Evolutionary conservation across 2,797 vertebrate genomes (phyloP).

Genomic region (Phylloscopus collybita): DNA sequence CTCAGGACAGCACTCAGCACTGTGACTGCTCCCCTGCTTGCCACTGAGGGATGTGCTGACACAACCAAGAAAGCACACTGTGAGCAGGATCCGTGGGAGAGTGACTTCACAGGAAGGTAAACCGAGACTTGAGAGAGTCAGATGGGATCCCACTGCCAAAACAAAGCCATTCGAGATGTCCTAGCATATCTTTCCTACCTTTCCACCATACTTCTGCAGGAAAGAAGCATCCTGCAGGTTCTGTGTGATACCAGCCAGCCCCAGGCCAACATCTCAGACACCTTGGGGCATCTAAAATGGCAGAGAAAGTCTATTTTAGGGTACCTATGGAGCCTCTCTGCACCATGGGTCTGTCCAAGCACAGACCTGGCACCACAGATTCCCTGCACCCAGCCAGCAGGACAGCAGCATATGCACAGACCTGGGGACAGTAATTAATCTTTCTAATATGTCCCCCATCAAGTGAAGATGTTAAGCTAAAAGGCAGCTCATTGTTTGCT

Average conservation of each 20-base stretch:
- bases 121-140: neutral
- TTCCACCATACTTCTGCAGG: neutral
- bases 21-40: neutral
- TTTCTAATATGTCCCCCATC: neutral
- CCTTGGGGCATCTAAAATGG: neutral
- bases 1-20: neutral
- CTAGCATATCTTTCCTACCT: neutral
- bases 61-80: neutral
- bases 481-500: constrained; percentile 24
- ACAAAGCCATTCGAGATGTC: neutral
- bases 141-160: neutral
- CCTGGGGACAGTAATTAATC: neutral
- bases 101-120: neutral
- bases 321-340: neutral
- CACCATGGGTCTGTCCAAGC: fast-evolving
- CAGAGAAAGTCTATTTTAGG: neutral
- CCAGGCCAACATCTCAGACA: fast-evolving
- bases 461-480: constrained; percentile 12
- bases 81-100: neutral
- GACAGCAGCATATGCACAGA: neutral
- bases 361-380: neutral
- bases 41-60: neutral
- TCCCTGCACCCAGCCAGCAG: neutral
- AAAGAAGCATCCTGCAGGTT: neutral
- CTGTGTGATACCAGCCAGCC: neutral